phyloP scores from a whole-genome alignment of 2,888 invertebrate species.

The Lasius fuliginosus region DNA sequence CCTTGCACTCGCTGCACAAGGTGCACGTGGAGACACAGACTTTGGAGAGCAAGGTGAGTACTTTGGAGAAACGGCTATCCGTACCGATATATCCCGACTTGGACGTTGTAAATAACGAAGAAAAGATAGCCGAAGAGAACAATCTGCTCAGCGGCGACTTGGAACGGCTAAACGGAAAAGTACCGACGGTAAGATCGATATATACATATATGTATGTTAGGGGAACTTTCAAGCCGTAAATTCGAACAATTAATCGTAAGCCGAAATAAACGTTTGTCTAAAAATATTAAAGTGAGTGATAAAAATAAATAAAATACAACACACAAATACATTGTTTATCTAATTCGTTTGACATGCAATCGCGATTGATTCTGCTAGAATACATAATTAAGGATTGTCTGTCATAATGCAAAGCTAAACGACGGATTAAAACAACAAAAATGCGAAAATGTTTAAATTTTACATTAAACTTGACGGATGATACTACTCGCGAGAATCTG shows the following conservation, averaged over 20 bases:
- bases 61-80: conserved; percentile 82
- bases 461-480: neutral
- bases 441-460: conserved; percentile 20
- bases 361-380: neutral
- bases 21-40: conserved; percentile 69
- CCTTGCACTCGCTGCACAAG: conserved; percentile 83
- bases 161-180: conserved; percentile 82
- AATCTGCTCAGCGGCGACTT: conserved; percentile 83
- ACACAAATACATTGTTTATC: neutral
- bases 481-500: no score
- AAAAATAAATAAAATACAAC: neutral
- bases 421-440: neutral
- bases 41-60: conserved; percentile 78
- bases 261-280: neutral
- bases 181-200: conserved; percentile 79
- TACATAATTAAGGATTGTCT: neutral
- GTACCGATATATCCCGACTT: conserved; percentile 83
- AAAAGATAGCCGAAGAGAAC: conserved; percentile 81
- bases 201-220: neutral
- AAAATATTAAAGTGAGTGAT: neutral
- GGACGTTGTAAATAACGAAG: conserved; percentile 78
- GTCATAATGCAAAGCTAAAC: neutral
- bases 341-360: neutral
- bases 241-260: neutral
- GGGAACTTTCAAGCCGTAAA: neutral